phyloP scores from a whole-genome alignment of 1,140 invertebrate species.

The Stratiolaelaps scimitus region DNA sequence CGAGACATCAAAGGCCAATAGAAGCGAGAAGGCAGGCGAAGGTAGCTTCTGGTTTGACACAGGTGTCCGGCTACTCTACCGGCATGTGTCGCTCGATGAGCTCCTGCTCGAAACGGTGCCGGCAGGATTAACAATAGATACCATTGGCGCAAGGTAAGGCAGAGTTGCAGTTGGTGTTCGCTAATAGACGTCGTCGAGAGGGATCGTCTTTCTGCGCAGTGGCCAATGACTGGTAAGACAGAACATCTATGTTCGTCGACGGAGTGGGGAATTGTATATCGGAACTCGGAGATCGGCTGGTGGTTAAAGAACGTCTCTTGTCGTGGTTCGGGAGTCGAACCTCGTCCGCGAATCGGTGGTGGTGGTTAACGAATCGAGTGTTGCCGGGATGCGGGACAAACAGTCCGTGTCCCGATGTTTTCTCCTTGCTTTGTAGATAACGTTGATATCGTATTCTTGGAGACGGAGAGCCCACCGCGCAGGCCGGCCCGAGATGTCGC shows the following conservation, averaged over 20 bases:
- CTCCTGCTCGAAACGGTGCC: background rate
- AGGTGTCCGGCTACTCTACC: constrained; percentile 34
- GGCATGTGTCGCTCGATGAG: constrained; percentile 32
- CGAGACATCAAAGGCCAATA: constrained; percentile 33
- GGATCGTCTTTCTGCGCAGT: too few relatives aligned
- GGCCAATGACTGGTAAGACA: background rate
- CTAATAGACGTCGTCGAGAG: too few relatives aligned
- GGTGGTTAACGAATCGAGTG: background rate
- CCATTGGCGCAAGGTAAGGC: too few relatives aligned
- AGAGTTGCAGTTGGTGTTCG: too few relatives aligned
- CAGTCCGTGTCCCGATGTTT: constrained; percentile 29
- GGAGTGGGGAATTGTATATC: background rate
- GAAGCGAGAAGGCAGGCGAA: constrained; percentile 33
- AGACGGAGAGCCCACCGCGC: constrained; percentile 45
- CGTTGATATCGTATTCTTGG: constrained; percentile 43
- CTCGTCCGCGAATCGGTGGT: background rate
- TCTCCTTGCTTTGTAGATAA: constrained; percentile 37
- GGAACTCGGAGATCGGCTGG: background rate
- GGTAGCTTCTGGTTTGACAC: constrained; percentile 34
- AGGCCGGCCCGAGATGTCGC: constrained; percentile 42
- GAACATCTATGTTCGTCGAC: background rate
- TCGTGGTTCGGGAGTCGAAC: background rate
- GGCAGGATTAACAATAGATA: constrained; percentile 31
- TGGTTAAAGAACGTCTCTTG: background rate
- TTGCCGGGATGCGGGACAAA: constrained; percentile 8